phyloP scores from a whole-genome alignment of 2,888 invertebrate genomes.

The Phytoseiulus persimilis region DNA sequence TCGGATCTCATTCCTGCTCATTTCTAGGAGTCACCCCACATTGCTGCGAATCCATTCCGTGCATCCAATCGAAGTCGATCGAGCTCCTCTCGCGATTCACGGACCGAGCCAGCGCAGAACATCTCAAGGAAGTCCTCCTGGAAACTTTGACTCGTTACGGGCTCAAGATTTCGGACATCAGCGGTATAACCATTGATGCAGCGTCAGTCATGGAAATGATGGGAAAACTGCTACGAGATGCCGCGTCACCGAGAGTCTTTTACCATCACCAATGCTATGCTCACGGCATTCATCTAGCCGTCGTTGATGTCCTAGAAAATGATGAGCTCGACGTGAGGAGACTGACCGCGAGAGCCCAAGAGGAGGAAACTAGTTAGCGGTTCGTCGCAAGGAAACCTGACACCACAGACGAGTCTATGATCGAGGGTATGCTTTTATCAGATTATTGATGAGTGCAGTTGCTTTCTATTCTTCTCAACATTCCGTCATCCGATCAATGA shows the following conservation, averaged over 20 bases:
- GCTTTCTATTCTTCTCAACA: no score
- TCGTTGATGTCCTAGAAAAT: neutral
- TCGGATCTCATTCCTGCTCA: no score
- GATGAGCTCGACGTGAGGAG: no score
- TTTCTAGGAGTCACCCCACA: neutral
- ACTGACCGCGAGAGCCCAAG: no score
- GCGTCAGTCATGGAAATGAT: neutral
- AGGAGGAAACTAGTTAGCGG: no score
- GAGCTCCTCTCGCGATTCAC: neutral
- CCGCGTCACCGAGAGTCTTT: neutral
- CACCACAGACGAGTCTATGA: no score
- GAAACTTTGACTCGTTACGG: neutral
- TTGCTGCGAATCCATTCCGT: neutral
- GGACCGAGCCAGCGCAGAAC: neutral
- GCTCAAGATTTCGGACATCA: neutral
- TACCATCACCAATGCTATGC: neutral
- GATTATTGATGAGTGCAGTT: no score
- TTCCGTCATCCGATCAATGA: no score
- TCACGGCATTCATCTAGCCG: neutral
- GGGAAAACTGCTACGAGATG: neutral
- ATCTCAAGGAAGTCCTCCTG: neutral
- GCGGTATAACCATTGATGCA: neutral
- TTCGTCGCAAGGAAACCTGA: no score
- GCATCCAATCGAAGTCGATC: neutral
- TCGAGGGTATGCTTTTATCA: no score